Conservation (phyloP, 2,888 invertebrate genomes). For the Ischnus inquisitorius region DNA sequence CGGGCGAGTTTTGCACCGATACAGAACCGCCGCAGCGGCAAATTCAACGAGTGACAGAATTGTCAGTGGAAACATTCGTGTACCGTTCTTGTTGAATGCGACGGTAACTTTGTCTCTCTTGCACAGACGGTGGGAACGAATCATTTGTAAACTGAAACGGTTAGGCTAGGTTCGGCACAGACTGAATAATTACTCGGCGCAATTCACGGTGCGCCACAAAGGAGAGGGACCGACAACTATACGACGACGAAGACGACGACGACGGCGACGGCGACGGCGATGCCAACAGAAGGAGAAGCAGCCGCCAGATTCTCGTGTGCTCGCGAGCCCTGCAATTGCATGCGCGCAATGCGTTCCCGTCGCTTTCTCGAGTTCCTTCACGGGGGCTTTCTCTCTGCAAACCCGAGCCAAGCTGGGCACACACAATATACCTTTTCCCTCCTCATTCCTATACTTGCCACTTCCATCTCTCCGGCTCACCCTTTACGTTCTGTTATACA, state of each 20-base stretch:
- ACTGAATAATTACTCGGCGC: conserved; percentile 78
- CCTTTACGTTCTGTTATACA: conserved; percentile 22
- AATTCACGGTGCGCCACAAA: conserved; percentile 72
- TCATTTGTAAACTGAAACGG: conserved; percentile 76
- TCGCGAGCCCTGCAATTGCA: conserved; percentile 4
- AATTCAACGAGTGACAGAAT: conserved; percentile 39
- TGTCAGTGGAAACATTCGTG: conserved; percentile 56
- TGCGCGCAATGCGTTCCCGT: conserved; percentile 70
- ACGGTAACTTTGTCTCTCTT: conserved; percentile 35
- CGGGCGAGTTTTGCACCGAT: background rate
- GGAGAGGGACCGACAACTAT: conserved; percentile 58
- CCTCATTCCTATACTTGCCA: conserved; percentile 2
- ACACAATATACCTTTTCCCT: conserved; percentile 33
- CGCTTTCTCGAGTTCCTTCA: conserved; percentile 28
- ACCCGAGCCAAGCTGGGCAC: background rate
- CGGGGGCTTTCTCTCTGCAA: conserved; percentile 27
- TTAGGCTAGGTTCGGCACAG: conserved; percentile 72
- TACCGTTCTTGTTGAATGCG: conserved; percentile 13
- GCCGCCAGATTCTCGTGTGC: conserved; percentile 31
- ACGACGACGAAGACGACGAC: background rate
- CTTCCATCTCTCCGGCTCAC: conserved; percentile 30
- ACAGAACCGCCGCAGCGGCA: conserved; percentile 10
- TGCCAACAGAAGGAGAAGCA: conserved; percentile 30
- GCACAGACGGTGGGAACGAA: conserved; percentile 68
- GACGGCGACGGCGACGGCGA: background rate